phyloP scores from a whole-genome alignment of 2,888 invertebrate species.

The Drosophila ezoana region DNA sequence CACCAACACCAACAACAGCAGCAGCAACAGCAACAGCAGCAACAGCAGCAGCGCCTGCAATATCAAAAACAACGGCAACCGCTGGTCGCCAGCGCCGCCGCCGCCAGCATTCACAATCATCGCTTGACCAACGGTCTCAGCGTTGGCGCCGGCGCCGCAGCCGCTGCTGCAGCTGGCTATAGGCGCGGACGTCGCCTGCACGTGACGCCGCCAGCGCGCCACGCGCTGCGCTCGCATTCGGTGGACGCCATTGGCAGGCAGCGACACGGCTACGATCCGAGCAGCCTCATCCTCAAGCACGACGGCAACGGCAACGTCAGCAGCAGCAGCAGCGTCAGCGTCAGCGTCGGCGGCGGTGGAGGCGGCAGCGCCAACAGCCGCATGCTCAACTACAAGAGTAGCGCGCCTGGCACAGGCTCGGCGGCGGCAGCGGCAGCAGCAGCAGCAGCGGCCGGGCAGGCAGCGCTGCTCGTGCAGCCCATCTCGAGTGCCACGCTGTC shows the following conservation, averaged over 20 bases:
- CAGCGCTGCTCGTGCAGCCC: constrained; percentile 82
- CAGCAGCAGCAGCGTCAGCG: constrained; percentile 53
- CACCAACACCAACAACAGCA: constrained; percentile 56
- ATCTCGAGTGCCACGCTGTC: constrained; percentile 82
- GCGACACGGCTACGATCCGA: constrained; percentile 76
- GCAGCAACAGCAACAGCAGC: constrained; percentile 42
- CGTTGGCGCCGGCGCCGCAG: constrained; percentile 51
- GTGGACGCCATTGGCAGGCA: constrained; percentile 84
- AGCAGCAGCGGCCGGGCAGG: constrained; percentile 70
- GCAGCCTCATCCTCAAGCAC: constrained; percentile 82
- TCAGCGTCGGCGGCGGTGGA: constrained; percentile 15
- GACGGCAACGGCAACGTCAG: constrained; percentile 77
- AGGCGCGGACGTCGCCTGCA: constrained; percentile 76
- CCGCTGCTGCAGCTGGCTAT: constrained; percentile 67
- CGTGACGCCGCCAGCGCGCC: constrained; percentile 51
- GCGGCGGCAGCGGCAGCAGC: constrained; percentile 42
- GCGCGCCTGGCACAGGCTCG: constrained; percentile 36
- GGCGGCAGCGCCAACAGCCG: constrained; percentile 59
- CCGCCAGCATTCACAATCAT: constrained; percentile 80
- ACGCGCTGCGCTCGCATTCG: constrained; percentile 83
- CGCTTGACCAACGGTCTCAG: constrained; percentile 70
- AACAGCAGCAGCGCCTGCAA: constrained; percentile 75
- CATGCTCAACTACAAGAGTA: constrained; percentile 82
- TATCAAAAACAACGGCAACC: constrained; percentile 84
- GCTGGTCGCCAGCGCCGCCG: constrained; percentile 77